phyloP scores from a whole-genome alignment of 2,113 vertebrate species.

The Irena cyanogastra region DNA sequence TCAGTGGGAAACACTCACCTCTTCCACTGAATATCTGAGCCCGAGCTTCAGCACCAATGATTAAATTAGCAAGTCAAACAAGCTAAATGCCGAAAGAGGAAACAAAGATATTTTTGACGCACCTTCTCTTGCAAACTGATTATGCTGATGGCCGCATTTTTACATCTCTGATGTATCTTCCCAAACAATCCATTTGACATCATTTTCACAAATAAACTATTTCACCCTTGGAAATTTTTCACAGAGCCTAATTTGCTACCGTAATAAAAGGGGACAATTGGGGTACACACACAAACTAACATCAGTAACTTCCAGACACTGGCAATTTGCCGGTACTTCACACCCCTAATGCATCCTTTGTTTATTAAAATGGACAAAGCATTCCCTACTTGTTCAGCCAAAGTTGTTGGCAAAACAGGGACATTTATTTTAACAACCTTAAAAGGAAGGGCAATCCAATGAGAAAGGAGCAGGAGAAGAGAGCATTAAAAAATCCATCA shows the following conservation, averaged over 20 bases:
- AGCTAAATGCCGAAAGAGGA: background rate
- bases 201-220: background rate
- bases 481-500: background rate
- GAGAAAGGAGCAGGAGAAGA: background rate
- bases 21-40: background rate
- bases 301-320: background rate
- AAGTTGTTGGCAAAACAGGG: background rate
- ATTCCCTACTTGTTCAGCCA: background rate
- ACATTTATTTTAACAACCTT: background rate
- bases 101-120: background rate
- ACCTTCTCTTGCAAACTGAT: background rate
- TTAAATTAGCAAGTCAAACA: constrained; percentile 55
- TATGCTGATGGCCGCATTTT: background rate
- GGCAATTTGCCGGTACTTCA: background rate
- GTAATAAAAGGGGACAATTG: background rate
- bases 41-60: background rate
- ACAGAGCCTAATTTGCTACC: background rate
- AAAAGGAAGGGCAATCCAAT: constrained; percentile 15
- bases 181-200: background rate
- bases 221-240: background rate
- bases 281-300: background rate
- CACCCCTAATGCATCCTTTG: background rate
- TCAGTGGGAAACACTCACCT: background rate
- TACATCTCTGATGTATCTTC: background rate
- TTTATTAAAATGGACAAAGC: constrained; percentile 33